These are phyloP conservation scores for Apamea anceps DNA, from an alignment of 2,888 invertebrate species.

Conservation along the genomic window DNA sequence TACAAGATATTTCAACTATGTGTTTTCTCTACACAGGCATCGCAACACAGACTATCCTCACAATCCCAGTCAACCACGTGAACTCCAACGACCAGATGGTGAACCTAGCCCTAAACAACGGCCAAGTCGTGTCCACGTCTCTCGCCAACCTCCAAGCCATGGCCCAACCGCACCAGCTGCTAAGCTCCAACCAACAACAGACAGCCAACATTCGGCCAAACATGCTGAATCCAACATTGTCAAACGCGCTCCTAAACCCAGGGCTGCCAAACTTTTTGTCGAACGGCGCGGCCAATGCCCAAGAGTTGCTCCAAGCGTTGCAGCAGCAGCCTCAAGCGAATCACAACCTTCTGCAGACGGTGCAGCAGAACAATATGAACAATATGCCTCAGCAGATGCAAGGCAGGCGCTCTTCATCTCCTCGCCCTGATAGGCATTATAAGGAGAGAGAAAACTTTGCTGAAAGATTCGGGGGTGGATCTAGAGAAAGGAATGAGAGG, in stretches of 20 bases:
- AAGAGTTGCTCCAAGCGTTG: slow-evolving; percentile 94
- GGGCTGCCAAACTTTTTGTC: slow-evolving; percentile 93
- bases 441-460: slow-evolving; percentile 87
- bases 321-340: slow-evolving; percentile 90
- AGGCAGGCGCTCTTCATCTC: slow-evolving; percentile 87
- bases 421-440: slow-evolving; percentile 86
- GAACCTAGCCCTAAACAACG: slow-evolving; percentile 95
- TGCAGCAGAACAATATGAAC: slow-evolving; percentile 87
- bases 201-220: slow-evolving; percentile 85
- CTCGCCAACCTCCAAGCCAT: slow-evolving; percentile 94
- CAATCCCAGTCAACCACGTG: slow-evolving; percentile 98
- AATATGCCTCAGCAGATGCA: slow-evolving; percentile 88
- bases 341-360: slow-evolving; percentile 87
- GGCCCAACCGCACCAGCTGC: slow-evolving; percentile 93
- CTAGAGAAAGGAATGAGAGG: slow-evolving; percentile 88
- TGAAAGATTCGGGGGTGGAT: slow-evolving; percentile 85
- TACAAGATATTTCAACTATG: not conserved
- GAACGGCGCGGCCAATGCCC: slow-evolving; percentile 92
- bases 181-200: slow-evolving; percentile 91
- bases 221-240: slow-evolving; percentile 91
- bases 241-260: slow-evolving; percentile 93
- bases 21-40: slow-evolving; percentile 91
- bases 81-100: slow-evolving; percentile 94
- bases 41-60: slow-evolving; percentile 98
- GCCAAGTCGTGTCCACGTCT: slow-evolving; percentile 96